Percentiles rank a stretch among this genome's conserved stretches.
Evolutionary conservation across 2,113 vertebrate species (phyloP).

Genomic region (Parotia lawesii): DNA sequence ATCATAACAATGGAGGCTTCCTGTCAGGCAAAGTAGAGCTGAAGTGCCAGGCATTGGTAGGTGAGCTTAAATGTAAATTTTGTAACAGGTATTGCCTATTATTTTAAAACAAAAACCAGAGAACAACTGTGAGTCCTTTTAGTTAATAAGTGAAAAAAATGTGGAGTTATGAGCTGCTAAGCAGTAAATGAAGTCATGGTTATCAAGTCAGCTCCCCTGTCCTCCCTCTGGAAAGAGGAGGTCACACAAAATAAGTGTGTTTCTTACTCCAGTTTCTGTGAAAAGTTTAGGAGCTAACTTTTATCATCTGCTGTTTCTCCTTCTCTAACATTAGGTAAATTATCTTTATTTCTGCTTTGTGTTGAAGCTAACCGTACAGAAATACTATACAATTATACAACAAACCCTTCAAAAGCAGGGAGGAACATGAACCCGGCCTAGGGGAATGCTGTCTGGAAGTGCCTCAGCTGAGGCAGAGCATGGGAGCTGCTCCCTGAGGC

Average conservation of each 20-base stretch:
- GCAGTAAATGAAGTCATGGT: not conserved
- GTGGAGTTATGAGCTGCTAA: not conserved
- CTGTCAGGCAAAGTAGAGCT: not conserved
- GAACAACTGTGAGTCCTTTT: not conserved
- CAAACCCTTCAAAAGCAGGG: not conserved
- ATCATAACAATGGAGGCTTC: not conserved
- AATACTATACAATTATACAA: not conserved
- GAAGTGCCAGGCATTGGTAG: not conserved
- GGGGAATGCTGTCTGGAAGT: not conserved
- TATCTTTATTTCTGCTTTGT: not conserved
- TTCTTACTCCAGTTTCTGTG: not conserved
- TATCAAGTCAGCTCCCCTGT: not conserved
- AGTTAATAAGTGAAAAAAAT: not conserved
- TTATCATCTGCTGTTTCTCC: not conserved
- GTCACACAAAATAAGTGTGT: not conserved
- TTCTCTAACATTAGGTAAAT: not conserved
- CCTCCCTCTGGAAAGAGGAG: not conserved
- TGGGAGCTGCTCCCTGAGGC: not conserved
- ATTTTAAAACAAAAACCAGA: not conserved
- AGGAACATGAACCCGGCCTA: not conserved
- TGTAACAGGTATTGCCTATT: not conserved
- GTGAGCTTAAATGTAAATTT: not conserved
- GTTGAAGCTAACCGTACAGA: not conserved
- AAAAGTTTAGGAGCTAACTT: not conserved
- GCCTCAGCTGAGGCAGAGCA: not conserved